A percentile compares a stretch with the other conserved stretches of the same genome.
Conservation (phyloP, 2,888 invertebrate species). For the Rhamnusium bicolor region DNA sequence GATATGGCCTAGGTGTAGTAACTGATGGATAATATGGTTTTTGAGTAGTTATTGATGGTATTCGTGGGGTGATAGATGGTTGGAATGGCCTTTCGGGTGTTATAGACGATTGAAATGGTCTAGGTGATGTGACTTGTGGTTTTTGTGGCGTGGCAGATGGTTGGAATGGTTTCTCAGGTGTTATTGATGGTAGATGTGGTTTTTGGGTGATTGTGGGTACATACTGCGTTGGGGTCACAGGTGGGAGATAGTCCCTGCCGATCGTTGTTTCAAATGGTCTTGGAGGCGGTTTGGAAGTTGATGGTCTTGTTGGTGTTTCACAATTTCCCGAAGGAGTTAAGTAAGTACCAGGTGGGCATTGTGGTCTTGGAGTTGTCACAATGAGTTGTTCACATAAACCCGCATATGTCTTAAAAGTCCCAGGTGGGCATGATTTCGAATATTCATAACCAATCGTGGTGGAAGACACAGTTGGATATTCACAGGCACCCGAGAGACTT, state of each 20-base stretch:
- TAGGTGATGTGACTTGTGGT: conserved; percentile 47
- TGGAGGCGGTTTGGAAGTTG: conserved; percentile 39
- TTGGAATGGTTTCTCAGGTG: conserved; percentile 51
- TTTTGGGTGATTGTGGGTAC: conserved; percentile 54
- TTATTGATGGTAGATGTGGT: conserved; percentile 51
- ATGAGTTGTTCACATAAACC: conserved; percentile 47
- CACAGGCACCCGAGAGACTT: conserved; percentile 29
- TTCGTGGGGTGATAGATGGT: conserved; percentile 43
- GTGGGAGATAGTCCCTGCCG: conserved; percentile 56
- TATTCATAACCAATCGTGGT: conserved; percentile 13
- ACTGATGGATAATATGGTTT: conserved; percentile 44
- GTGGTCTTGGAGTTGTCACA: conserved; percentile 44
- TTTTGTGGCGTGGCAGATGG: conserved; percentile 48
- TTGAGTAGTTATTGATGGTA: conserved; percentile 44
- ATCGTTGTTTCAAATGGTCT: conserved; percentile 37
- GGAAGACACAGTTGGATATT: conserved; percentile 9
- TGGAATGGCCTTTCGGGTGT: conserved; percentile 46
- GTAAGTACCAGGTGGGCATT: conserved; percentile 46
- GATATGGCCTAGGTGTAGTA: conserved; percentile 41
- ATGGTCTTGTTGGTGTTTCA: conserved; percentile 45
- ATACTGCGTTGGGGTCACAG: conserved; percentile 54
- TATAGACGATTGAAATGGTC: conserved; percentile 27
- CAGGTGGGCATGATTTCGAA: conserved; percentile 49
- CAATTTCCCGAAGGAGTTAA: conserved; percentile 44
- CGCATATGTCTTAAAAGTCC: conserved; percentile 49